A percentile compares a stretch with the other conserved stretches of the same genome.
phyloP scores from a whole-genome alignment of 2,797 vertebrate species.

The Sebastes baramenuke region DNA sequence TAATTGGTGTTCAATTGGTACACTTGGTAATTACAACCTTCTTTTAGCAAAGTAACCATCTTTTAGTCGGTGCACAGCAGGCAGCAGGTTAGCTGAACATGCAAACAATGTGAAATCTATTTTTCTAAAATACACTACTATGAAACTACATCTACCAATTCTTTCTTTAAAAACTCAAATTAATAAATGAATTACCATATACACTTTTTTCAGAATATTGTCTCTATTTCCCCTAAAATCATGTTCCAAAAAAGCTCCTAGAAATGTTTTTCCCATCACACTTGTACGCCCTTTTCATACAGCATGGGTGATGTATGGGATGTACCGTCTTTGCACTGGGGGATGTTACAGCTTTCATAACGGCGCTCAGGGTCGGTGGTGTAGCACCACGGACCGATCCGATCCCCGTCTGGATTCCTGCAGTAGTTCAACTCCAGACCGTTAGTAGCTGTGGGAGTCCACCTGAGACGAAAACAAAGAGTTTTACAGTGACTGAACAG shows the following conservation, averaged over 20 bases:
- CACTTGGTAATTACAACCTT: slow-evolving; percentile 17
- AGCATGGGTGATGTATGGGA: neutral
- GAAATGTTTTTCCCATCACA: neutral
- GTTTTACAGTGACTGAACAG: too few species aligned
- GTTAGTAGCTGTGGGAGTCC: slow-evolving; percentile 84
- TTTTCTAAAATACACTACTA: neutral
- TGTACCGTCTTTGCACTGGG: slow-evolving; percentile 91
- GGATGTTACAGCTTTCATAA: slow-evolving; percentile 91
- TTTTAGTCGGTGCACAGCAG: neutral
- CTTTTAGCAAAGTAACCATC: slow-evolving; percentile 10
- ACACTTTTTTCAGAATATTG: neutral
- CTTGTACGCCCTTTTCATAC: neutral
- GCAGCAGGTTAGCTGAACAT: neutral
- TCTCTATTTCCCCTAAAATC: neutral
- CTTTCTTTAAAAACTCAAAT: neutral
- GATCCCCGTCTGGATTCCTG: slow-evolving; percentile 91
- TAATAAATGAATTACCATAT: neutral
- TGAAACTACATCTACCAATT: neutral
- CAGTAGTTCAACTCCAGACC: slow-evolving; percentile 95
- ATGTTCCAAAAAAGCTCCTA: neutral
- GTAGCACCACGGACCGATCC: slow-evolving; percentile 94
- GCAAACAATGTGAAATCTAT: neutral
- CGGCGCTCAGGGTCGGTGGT: slow-evolving; percentile 86
- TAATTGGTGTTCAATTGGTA: neutral
- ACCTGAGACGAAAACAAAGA: slow-evolving; percentile 75